phyloP scores from a whole-genome alignment of 1,140 invertebrate species.

The Aphis gossypii region DNA sequence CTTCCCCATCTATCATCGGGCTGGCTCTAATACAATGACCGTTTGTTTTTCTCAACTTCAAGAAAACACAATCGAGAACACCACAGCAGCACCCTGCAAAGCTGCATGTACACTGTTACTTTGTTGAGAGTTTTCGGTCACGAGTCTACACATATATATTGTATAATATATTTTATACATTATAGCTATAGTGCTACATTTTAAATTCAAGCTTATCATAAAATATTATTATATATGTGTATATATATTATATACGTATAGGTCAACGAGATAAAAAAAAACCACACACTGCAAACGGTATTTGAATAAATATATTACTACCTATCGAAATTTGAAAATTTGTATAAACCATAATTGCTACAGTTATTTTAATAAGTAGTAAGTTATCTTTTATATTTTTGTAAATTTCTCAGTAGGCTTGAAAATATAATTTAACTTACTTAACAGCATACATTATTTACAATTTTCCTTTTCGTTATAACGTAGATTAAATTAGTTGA shows the following conservation, averaged over 20 bases:
- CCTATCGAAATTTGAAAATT: background rate
- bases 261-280: background rate
- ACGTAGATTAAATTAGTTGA: background rate
- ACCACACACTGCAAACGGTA: background rate
- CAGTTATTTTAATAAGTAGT: background rate
- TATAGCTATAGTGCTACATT: background rate
- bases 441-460: background rate
- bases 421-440: background rate
- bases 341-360: background rate
- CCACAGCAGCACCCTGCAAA: no score
- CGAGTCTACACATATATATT: background rate
- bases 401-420: background rate
- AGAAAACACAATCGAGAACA: background rate
- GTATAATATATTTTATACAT: background rate
- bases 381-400: background rate
- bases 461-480: background rate
- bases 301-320: background rate
- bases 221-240: background rate
- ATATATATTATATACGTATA: background rate
- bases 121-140: background rate
- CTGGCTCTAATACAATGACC: background rate
- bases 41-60: constrained; percentile 40
- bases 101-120: background rate
- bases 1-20: background rate
- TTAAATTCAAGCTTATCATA: background rate